A percentile compares a stretch with the other conserved stretches of the same genome.
Conservation (phyloP, 2,888 invertebrate genomes). For the Trissolcus japonicus region DNA sequence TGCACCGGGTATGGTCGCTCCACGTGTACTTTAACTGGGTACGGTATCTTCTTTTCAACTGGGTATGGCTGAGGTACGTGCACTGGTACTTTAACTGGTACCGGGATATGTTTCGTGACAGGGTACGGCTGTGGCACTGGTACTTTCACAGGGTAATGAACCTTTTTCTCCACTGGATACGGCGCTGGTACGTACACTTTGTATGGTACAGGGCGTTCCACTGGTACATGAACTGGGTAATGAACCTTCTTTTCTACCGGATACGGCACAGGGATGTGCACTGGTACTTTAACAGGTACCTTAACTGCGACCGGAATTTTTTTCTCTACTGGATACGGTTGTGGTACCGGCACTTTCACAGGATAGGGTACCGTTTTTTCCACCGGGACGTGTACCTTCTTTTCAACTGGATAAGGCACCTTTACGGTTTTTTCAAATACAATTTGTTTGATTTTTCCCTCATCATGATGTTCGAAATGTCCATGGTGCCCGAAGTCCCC, state of each 20-base stretch:
- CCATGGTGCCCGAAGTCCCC: conserved; percentile 44
- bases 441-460: conserved; percentile 70
- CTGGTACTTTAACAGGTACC: conserved; percentile 76
- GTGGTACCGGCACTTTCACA: conserved; percentile 77
- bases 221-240: conserved; percentile 73
- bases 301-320: conserved; percentile 74
- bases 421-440: conserved; percentile 74
- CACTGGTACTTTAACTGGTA: conserved; percentile 82
- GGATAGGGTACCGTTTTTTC: conserved; percentile 80
- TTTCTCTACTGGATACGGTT: conserved; percentile 79
- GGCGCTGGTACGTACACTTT: conserved; percentile 74
- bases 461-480: conserved; percentile 51
- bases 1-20: conserved; percentile 83
- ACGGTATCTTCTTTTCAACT: conserved; percentile 84
- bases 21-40: conserved; percentile 85
- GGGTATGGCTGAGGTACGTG: conserved; percentile 80
- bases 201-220: conserved; percentile 74
- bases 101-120: conserved; percentile 84
- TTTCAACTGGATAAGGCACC: conserved; percentile 83
- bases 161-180: conserved; percentile 79
- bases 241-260: conserved; percentile 75
- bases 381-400: conserved; percentile 82
- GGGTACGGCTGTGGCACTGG: conserved; percentile 82
- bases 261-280: conserved; percentile 75
- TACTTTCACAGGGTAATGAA: conserved; percentile 83